Evolutionary conservation across 1,140 invertebrate genomes (phyloP).

Genomic region (Temnothorax nylanderi): DNA sequence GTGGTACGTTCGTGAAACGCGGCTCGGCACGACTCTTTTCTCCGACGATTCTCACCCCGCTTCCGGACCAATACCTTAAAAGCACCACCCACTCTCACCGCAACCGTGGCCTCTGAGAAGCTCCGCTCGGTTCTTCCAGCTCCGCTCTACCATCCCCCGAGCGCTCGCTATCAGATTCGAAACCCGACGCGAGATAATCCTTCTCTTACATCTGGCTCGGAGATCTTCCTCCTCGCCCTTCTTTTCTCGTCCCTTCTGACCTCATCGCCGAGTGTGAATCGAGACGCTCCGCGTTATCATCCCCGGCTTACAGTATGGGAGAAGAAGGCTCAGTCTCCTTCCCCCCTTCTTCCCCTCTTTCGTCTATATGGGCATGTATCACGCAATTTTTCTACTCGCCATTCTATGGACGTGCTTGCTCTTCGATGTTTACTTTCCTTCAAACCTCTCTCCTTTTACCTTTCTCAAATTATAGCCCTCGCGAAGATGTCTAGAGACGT

Average conservation of each 20-base stretch:
- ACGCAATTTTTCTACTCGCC: constrained; percentile 76
- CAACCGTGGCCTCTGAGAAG: constrained; percentile 41
- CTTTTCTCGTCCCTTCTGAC: constrained; percentile 63
- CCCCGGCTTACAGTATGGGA: constrained; percentile 74
- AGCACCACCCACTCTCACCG: constrained; percentile 64
- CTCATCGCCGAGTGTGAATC: constrained; percentile 76
- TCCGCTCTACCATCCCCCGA: constrained; percentile 33
- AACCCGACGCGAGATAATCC: constrained; percentile 80
- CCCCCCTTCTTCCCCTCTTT: background rate
- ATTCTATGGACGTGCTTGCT: constrained; percentile 58
- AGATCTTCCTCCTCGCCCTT: constrained; percentile 57
- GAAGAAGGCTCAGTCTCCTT: constrained; percentile 34
- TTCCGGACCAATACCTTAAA: constrained; percentile 81
- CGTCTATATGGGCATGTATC: constrained; percentile 67
- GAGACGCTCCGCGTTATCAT: constrained; percentile 78
- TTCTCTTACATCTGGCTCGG: constrained; percentile 80
- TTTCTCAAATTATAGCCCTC: constrained; percentile 59
- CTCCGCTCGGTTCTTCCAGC: constrained; percentile 37
- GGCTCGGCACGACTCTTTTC: constrained; percentile 51
- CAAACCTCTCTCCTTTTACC: constrained; percentile 1
- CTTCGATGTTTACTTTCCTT: background rate
- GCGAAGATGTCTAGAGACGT: constrained; percentile 26
- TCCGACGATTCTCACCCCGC: constrained; percentile 63
- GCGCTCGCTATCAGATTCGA: constrained; percentile 78
- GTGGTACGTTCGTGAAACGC: constrained; percentile 68